Evolutionary conservation across 1,140 invertebrate genomes (phyloP).

Genomic region (Belonocnema kinseyi): DNA sequence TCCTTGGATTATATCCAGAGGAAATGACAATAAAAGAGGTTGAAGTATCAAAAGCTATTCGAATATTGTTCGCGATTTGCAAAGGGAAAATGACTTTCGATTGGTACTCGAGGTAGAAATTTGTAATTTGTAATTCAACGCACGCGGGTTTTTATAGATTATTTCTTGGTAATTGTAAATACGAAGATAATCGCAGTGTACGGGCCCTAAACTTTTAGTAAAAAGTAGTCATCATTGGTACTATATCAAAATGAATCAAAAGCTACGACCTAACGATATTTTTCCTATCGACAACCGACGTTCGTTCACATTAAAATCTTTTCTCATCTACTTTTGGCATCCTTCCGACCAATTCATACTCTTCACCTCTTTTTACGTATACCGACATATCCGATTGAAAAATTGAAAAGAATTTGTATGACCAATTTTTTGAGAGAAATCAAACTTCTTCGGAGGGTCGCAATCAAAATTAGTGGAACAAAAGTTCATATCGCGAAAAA

Average conservation of each 20-base stretch:
- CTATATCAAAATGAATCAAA: constrained; percentile 30
- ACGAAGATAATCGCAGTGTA: constrained; percentile 24
- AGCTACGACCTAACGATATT: constrained; percentile 23
- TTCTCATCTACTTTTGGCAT: constrained; percentile 5
- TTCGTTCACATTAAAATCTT: constrained; percentile 2
- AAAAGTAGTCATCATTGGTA: constrained; percentile 27
- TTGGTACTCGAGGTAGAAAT: background rate
- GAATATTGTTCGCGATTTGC: background rate
- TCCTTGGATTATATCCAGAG: background rate
- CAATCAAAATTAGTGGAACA: constrained; percentile 15
- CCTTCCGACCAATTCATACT: background rate
- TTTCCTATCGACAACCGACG: constrained; percentile 12
- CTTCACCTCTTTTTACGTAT: background rate
- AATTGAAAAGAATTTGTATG: constrained; percentile 9
- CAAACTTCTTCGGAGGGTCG: constrained; percentile 7
- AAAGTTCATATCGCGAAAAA: background rate
- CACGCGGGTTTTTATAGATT: constrained; percentile 26
- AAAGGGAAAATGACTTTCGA: background rate
- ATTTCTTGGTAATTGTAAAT: constrained; percentile 16
- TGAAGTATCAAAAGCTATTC: constrained; percentile 9
- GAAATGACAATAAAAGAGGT: constrained; percentile 18
- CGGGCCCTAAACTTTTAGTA: constrained; percentile 19
- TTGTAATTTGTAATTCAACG: constrained; percentile 12
- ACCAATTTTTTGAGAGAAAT: background rate
- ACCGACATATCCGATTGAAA: background rate